Conservation (phyloP, 2,888 invertebrate genomes). For the Pristionchus mayeri region DNA sequence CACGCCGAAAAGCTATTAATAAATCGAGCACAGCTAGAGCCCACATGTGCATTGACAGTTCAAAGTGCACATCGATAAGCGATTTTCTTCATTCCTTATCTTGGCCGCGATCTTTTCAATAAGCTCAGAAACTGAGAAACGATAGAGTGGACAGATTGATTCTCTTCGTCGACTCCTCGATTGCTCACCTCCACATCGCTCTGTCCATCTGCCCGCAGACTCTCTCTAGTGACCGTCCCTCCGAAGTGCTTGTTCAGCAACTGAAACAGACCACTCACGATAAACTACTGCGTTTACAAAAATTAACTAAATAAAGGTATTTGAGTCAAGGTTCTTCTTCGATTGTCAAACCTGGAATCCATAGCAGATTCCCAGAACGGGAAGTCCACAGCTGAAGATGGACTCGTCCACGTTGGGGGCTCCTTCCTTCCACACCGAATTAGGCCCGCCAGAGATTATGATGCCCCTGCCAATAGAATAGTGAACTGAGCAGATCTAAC, state of each 20-base stretch:
- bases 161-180: no score
- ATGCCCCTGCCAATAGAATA: no score
- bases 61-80: constrained; percentile 6
- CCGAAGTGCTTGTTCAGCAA: constrained; percentile 98
- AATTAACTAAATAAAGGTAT: no score
- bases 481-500: no score
- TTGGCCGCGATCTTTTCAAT: background rate
- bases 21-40: background rate
- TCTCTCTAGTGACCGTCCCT: constrained; percentile 90
- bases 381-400: constrained; percentile 94
- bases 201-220: constrained; percentile 89
- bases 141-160: no score
- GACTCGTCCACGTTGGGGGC: constrained; percentile 90
- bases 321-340: no score
- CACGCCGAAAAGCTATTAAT: background rate
- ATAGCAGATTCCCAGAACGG: constrained; percentile 96
- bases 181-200: constrained; percentile 51
- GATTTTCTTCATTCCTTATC: background rate
- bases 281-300: no score
- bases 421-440: constrained; percentile 94
- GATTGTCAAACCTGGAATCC: constrained; percentile 86
- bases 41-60: no score
- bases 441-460: constrained; percentile 97
- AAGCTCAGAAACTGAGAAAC: no score
- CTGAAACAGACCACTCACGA: constrained; percentile 77